Percentiles rank a stretch among this genome's conserved stretches.
Evolutionary conservation across 2,888 invertebrate genomes (phyloP).

Genomic region (Amblyteles armatorius): DNA sequence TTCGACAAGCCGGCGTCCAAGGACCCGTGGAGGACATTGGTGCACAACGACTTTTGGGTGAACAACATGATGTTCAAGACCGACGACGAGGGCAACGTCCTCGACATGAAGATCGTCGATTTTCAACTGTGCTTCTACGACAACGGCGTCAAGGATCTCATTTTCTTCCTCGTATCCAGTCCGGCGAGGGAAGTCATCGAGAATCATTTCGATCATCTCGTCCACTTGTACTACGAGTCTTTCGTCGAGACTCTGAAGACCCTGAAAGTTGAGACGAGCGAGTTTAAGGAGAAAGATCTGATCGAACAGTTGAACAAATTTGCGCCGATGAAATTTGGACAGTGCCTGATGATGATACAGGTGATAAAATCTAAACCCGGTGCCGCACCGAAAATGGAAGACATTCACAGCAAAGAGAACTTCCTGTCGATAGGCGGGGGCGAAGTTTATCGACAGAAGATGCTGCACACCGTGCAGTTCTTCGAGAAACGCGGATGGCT

Average conservation of each 20-base stretch:
- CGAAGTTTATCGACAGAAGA: conserved; percentile 75
- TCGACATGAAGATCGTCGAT: conserved; percentile 82
- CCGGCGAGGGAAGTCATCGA: conserved; percentile 77
- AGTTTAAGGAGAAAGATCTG: conserved; percentile 72
- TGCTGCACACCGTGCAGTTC: conserved; percentile 76
- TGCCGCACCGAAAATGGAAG: conserved; percentile 75
- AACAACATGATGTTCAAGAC: conserved; percentile 83
- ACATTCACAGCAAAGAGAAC: conserved; percentile 73
- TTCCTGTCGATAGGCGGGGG: conserved; percentile 76
- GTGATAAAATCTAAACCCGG: conserved; percentile 81
- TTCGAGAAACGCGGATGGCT: conserved; percentile 80
- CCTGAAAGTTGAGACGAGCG: conserved; percentile 72
- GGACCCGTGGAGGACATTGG: conserved; percentile 77
- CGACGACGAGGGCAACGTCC: conserved; percentile 71
- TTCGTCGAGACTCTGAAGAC: conserved; percentile 76
- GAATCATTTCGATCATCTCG: conserved; percentile 77
- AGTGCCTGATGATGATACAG: conserved; percentile 82
- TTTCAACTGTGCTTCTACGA: conserved; percentile 80
- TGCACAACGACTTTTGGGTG: conserved; percentile 83
- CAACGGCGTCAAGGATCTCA: conserved; percentile 80
- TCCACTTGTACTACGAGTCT: conserved; percentile 78
- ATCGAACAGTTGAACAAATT: conserved; percentile 75
- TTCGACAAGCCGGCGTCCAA: conserved; percentile 29
- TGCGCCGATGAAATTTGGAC: conserved; percentile 77
- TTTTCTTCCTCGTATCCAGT: conserved; percentile 82